Conservation (phyloP, 2,797 vertebrate genomes). For the Atherinosoma microstoma region DNA sequence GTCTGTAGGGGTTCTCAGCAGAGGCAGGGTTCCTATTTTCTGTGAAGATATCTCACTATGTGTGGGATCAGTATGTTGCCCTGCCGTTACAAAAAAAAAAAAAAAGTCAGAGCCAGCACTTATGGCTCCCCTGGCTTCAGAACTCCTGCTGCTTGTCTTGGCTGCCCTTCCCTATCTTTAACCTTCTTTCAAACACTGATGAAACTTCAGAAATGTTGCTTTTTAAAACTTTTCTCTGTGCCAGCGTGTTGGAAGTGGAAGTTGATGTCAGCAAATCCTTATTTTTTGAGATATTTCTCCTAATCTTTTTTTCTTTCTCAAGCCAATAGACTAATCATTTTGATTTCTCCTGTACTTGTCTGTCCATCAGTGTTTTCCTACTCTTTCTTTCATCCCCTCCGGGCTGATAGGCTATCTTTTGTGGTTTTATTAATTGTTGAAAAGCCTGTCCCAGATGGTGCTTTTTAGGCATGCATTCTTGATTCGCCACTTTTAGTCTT, state of each 20-base stretch:
- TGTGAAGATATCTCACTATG: constrained; percentile 45
- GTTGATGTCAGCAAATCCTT: constrained; percentile 51
- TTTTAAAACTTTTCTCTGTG: constrained; percentile 44
- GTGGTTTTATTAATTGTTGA: constrained; percentile 44
- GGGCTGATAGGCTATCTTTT: constrained; percentile 42
- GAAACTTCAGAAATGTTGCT: constrained; percentile 75
- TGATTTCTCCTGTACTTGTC: constrained; percentile 2
- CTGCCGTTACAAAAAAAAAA: constrained; percentile 22
- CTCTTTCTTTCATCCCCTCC: constrained; percentile 16
- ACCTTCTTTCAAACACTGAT: constrained; percentile 39
- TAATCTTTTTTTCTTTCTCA: constrained; percentile 35
- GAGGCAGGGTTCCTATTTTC: constrained; percentile 25
- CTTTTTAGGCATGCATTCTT: constrained; percentile 30
- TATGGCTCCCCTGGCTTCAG: constrained; percentile 38
- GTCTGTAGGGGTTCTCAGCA: constrained; percentile 24
- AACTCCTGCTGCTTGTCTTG: constrained; percentile 58
- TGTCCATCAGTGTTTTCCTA: constrained; percentile 14
- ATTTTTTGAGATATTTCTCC: constrained; percentile 18
- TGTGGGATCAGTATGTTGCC: constrained; percentile 33
- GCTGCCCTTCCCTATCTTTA: constrained; percentile 26
- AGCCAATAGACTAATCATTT: constrained; percentile 29
- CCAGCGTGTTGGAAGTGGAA: constrained; percentile 36
- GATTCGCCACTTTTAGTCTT: constrained; percentile 53
- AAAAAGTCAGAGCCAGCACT: constrained; percentile 19
- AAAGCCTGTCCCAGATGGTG: constrained; percentile 31